Base-by-base conservation (phyloP, 2,797 vertebrate species). In the Mormyrus proboscirostris region DNA sequence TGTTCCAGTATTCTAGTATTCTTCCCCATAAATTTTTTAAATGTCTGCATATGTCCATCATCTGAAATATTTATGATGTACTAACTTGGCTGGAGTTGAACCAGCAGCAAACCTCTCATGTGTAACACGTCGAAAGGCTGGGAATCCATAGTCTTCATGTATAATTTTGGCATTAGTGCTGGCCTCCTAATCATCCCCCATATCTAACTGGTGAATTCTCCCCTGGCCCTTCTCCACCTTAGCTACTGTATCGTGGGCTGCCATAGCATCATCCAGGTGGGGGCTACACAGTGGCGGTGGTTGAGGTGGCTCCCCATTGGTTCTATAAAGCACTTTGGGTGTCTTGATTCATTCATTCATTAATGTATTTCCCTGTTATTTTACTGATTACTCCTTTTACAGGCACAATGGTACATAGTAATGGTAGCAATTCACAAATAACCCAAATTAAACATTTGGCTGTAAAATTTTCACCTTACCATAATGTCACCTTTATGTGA, bases 51-150 rank as follows among this genome's bases (percentile, higher is more conserved):
- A 57, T 86, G 50, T 57, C 85, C 29, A 55, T 55, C 25, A 55
- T 50, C 33, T 57, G 85, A 55, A 53, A 57, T 41, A 86, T 86
- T 86, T 86, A 50, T 92, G 90, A 90, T 76, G 73, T 86, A 51
- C 51, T 53, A 57, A 16, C 76, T 87, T 88, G 83, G 90, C 90
- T 91, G 57, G 29, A 88, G 87, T 90, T 90, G 84, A 91, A 44
- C 90, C 69, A 89, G 49, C 55, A 86, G 41, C 9, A 29, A 16
- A 55, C 85, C 25, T 86, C 22, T 33, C 29, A 7, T 9, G 14
- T 14, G 29, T 38, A 57, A 86, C 12, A 19, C 51, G 53, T 33
- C 14, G 44, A 25, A 85, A 51, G 47, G 47, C 82, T 51, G 1
- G 82, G n/a, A 51, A 85, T 50, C 16, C 16, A 51, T 25, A 50